Percentiles rank a stretch among this genome's conserved stretches.
These are phyloP conservation scores for Archaeoteleia sp. DNA, from an alignment of 2,888 invertebrate species.

Conservation along the genomic window DNA sequence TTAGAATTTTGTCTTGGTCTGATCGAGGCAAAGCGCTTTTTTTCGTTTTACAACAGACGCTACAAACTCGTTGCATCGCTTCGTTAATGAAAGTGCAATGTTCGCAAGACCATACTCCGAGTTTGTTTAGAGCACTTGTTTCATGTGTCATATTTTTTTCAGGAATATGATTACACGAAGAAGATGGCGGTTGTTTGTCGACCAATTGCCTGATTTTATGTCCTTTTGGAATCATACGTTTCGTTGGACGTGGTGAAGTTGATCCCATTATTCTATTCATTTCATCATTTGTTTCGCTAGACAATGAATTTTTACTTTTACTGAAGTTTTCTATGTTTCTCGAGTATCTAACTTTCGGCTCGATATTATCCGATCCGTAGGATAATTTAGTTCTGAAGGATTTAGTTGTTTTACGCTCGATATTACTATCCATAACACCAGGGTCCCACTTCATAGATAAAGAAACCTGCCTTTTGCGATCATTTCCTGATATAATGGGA, in stretches of 20 bases:
- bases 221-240: too few species aligned
- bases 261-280: too few species aligned
- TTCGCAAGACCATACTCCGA: constrained; percentile 94
- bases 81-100: constrained; percentile 94
- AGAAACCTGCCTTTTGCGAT: constrained; percentile 26
- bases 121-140: too few species aligned
- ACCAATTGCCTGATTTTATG: too few species aligned
- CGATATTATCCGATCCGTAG: constrained; percentile 20
- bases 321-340: constrained; percentile 4
- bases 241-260: too few species aligned
- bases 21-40: constrained; percentile 65
- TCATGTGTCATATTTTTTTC: too few species aligned
- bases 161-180: too few species aligned
- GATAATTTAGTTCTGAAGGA: constrained; percentile 30
- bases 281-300: too few species aligned
- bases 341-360: neutral
- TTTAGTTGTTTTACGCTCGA: constrained; percentile 13
- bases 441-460: constrained; percentile 11
- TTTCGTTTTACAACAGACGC: constrained; percentile 89
- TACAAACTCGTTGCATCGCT: constrained; percentile 85
- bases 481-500: constrained; percentile 12
- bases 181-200: too few species aligned
- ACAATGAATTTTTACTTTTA: too few species aligned
- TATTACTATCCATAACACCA: constrained; percentile 10
- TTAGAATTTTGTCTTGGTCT: constrained; percentile 45